Percentiles rank a stretch among this genome's conserved stretches.
These are phyloP conservation scores for Cryptoblepharus egeriae DNA, from an alignment of 2,797 vertebrate genomes.

Conservation along the genomic window DNA sequence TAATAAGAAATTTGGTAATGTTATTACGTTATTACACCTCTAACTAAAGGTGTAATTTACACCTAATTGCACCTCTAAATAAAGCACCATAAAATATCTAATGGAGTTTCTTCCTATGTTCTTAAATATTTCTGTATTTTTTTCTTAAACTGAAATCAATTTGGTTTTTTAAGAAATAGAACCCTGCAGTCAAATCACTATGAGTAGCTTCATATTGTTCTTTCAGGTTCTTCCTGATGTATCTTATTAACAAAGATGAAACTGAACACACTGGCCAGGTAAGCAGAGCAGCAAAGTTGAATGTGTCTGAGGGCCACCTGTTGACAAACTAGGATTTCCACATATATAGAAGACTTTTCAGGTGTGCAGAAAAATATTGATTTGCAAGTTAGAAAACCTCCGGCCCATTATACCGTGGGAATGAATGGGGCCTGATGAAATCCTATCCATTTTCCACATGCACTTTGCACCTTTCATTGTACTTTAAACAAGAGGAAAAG, in stretches of 20 bases:
- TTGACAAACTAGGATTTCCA: background rate
- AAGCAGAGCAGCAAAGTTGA: slow-evolving; percentile 19
- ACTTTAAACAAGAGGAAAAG: too few relatives aligned
- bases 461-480: too few relatives aligned
- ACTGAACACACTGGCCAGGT: slow-evolving; percentile 98
- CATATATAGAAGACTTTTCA: background rate
- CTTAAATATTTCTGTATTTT: too few relatives aligned
- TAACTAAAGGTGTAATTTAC: too few relatives aligned
- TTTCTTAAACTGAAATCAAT: background rate
- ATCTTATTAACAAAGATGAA: slow-evolving; percentile 98
- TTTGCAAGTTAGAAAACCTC: too few relatives aligned
- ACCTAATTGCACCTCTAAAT: background rate
- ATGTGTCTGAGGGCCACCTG: too few relatives aligned
- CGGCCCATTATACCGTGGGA: too few relatives aligned
- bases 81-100: background rate
- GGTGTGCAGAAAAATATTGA: background rate
- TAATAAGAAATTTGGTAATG: background rate
- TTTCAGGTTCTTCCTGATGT: slow-evolving; percentile 97
- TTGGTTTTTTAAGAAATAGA: slow-evolving; percentile 1
- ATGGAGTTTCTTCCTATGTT: too few relatives aligned
- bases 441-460: too few relatives aligned
- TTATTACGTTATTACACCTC: background rate
- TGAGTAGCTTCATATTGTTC: background rate
- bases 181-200: background rate
- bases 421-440: too few relatives aligned